phyloP scores from a whole-genome alignment of 2,113 vertebrate genomes.

The Ophthalmolycus amberensis region DNA sequence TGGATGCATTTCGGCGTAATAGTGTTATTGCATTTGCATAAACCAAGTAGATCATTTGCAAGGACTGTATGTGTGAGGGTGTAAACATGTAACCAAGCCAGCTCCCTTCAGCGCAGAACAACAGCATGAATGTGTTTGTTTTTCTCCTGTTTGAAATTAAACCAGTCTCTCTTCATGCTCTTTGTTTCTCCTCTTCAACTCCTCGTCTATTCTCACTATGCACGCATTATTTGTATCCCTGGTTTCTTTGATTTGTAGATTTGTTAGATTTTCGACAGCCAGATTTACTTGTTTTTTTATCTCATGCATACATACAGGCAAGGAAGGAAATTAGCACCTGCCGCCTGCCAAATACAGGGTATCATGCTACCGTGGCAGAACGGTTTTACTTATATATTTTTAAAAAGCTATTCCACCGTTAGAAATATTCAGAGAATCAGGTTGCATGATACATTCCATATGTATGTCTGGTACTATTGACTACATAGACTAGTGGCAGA shows the following conservation, averaged over 20 bases:
- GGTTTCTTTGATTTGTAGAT: not conserved
- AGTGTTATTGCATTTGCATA: conserved; percentile 46
- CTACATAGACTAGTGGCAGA: no score
- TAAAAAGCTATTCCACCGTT: not conserved
- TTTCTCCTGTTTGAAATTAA: conserved; percentile 29
- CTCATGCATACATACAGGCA: not conserved
- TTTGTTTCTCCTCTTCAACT: conserved; percentile 11
- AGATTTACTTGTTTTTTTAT: not conserved
- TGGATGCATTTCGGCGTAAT: conserved; percentile 37
- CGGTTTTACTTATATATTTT: no score
- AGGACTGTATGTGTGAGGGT: conserved; percentile 15
- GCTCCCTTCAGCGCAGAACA: conserved; percentile 28
- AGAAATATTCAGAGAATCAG: not conserved
- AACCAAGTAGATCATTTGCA: conserved; percentile 51
- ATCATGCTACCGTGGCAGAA: no score
- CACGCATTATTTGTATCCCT: not conserved
- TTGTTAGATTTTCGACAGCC: no score
- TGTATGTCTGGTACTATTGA: no score
- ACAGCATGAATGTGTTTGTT: conserved; percentile 15
- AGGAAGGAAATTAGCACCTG: not conserved
- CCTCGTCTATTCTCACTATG: not conserved
- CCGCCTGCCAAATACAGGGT: not conserved
- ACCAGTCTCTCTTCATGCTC: not conserved
- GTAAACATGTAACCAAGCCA: conserved; percentile 44
- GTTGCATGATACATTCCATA: not conserved